Evolutionary conservation across 2,797 vertebrate species (phyloP), one percentile per base, ranked within the genome.

Genomic region (Acipenser ruthenus): DNA sequence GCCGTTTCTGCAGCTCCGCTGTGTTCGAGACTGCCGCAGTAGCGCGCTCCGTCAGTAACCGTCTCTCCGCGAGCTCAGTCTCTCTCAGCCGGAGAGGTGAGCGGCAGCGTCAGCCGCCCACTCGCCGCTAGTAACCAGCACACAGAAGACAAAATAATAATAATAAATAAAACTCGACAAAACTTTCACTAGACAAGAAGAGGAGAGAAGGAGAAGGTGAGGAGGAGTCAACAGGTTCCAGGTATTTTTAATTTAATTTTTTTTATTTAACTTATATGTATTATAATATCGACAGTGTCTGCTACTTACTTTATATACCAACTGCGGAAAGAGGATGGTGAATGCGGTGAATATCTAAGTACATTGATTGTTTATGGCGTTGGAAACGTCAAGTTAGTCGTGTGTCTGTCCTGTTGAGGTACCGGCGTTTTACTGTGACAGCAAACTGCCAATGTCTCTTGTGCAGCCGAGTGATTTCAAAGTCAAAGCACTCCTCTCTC

Each of bases 171-270:
- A 37, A 75, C 72, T 71, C 72, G 78, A 71, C 67, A 65, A 60
- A 83, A 85, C 78, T 83, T 82, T 78, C 72, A 75, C n/a, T 65
- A 68, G 65, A 69, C 70, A 58, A 69, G 60, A 64, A 66, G 65
- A 65, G 68, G 70, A 67, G 64, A 83, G 88, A 88, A 84, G 37
- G 3, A 37, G 3, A 37, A 65, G 68, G 70, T 67, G 64, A 83
- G 88, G 89, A 84, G 88, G 88, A 89, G 88, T 81, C 88, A 89
- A 87, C 89, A 90, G 85, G 87, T 88, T 77, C 70, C 85, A 90
- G 89, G 89, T 90, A 90, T 68, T 78, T 78, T 74, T 75, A 72
- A 37, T 84, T 82, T 80, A n/a, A n/a, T 70, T 64, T 49, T 63
- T 69, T 79, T 68, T 62, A 53, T 52, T 37, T 53, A 53, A 52